Percentiles rank a stretch among this genome's conserved stretches.
These are phyloP conservation scores for Pristis pectinata DNA, from an alignment of 2,797 vertebrate genomes.

Conservation along the genomic window DNA sequence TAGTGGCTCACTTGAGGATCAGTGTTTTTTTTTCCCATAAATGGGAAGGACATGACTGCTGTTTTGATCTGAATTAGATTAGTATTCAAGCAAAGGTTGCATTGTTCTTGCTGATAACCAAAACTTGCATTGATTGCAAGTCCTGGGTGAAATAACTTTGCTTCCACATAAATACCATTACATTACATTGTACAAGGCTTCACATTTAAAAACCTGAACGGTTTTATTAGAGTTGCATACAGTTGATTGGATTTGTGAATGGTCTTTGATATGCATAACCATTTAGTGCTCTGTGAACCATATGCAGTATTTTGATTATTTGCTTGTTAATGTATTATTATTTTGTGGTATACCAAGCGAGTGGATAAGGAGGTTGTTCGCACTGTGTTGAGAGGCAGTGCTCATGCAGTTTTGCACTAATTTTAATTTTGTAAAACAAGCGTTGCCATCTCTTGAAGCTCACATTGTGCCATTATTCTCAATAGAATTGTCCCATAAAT, in stretches of 20 bases:
- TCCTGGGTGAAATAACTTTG: background rate
- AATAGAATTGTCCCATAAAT: background rate
- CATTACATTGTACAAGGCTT: background rate
- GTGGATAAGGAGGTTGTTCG: background rate
- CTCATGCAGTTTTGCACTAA: background rate
- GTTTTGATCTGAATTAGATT: background rate
- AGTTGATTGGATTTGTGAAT: background rate
- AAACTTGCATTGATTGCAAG: background rate
- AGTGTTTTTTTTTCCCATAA: conserved; percentile 70
- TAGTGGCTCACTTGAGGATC: conserved; percentile 54
- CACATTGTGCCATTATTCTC: background rate
- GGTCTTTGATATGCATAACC: background rate
- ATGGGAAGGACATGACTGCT: conserved; percentile 55
- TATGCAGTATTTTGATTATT: background rate
- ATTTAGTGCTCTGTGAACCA: background rate
- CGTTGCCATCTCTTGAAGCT: background rate
- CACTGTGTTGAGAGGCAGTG: background rate
- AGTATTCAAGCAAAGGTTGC: no score
- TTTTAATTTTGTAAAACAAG: background rate
- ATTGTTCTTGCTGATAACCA: background rate
- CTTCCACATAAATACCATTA: background rate
- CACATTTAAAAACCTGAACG: background rate
- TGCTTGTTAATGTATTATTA: background rate
- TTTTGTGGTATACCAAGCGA: background rate
- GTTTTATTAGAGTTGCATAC: background rate